Evolutionary conservation across 2,797 vertebrate genomes (phyloP).

Genomic region (Halcyon leucocephala): DNA sequence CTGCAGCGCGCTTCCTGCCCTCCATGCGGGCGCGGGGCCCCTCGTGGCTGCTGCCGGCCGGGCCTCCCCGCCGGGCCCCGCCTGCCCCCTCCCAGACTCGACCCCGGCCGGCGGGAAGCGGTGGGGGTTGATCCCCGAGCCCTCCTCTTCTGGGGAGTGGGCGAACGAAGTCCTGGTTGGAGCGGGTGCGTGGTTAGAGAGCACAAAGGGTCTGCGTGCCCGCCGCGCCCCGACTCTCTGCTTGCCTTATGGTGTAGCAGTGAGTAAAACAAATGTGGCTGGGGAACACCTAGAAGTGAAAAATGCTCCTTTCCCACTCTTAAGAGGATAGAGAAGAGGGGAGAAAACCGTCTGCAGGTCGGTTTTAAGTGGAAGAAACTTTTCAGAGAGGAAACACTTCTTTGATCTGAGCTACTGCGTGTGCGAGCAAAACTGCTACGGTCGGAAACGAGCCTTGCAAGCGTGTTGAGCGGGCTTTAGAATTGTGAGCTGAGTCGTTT

Average conservation of each 20-base stretch:
- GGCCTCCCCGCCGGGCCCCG: not conserved
- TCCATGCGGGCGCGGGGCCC: not conserved
- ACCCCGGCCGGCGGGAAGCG: not conserved
- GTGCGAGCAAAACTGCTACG: rapidly evolving
- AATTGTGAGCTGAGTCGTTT: not conserved
- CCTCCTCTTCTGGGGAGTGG: rapidly evolving
- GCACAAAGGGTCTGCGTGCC: rapidly evolving
- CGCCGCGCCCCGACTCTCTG: rapidly evolving
- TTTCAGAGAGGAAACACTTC: not conserved
- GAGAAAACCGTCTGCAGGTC: no score
- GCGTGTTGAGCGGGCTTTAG: not conserved
- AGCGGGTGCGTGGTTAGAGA: not conserved
- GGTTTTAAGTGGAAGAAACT: not conserved
- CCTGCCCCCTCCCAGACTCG: not conserved
- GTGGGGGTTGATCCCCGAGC: not conserved
- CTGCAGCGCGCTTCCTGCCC: not conserved
- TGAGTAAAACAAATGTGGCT: rapidly evolving
- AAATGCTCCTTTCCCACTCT: rapidly evolving
- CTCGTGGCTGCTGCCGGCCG: not conserved
- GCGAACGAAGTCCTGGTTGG: rapidly evolving
- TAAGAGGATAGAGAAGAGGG: not conserved
- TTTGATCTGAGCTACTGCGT: rapidly evolving
- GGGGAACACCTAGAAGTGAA: not conserved
- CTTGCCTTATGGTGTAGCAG: rapidly evolving
- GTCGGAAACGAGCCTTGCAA: not conserved